Percentiles rank a stretch among this genome's conserved stretches.
Evolutionary conservation across 23 tunicate genomes (phyloP).

Genomic region (Ascidia mentula): DNA sequence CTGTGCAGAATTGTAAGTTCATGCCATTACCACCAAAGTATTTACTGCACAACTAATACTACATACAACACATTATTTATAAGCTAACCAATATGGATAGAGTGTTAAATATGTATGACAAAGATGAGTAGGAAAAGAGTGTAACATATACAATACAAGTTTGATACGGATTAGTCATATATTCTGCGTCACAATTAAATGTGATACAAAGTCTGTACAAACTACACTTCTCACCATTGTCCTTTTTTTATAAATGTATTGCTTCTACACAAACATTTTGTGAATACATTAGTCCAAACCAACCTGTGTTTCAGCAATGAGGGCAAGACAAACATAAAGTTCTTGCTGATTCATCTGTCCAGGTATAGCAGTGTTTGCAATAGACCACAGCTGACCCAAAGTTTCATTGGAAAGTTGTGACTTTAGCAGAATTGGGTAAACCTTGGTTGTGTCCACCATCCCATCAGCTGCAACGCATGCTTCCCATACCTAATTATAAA

Average conservation of each 20-base stretch:
- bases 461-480: constrained; percentile 47
- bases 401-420: constrained; percentile 60
- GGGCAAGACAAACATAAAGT: constrained; percentile 55
- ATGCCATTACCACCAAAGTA: no score
- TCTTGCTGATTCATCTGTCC: constrained; percentile 67
- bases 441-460: constrained; percentile 54
- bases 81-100: no score
- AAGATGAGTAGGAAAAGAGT: no score
- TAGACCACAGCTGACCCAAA: constrained; percentile 72
- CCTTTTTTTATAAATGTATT: background rate
- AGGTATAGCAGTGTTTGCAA: constrained; percentile 57
- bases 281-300: background rate
- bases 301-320: constrained; percentile 79
- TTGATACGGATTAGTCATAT: no score
- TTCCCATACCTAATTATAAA: constrained; percentile 69
- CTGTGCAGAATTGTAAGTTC: no score
- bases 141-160: no score
- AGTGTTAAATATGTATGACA: no score
- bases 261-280: background rate
- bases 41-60: no score
- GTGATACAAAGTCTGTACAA: no score
- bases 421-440: constrained; percentile 59
- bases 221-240: no score
- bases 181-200: no score
- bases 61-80: no score